A percentile compares a stretch with the other conserved stretches of the same genome.
These are phyloP conservation scores for Myotis findleyi DNA, from an alignment of 2,797 vertebrate species.

Conservation along the genomic window DNA sequence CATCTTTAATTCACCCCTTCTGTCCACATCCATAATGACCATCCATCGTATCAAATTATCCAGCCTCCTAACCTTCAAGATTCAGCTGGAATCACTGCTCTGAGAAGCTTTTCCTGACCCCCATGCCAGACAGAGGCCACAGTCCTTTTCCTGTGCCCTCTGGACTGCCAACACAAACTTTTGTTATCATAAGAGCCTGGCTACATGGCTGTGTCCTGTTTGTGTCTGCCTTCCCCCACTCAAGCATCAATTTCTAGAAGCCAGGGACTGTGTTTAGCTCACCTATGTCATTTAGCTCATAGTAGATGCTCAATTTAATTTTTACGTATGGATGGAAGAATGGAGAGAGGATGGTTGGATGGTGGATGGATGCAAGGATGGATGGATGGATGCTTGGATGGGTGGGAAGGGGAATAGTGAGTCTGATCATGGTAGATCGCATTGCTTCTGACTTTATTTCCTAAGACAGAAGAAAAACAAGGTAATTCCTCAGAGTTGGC, in stretches of 20 bases:
- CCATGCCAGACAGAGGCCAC: neutral
- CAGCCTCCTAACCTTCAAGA: neutral
- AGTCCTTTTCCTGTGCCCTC: neutral
- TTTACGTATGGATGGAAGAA: neutral
- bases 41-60: neutral
- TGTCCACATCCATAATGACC: constrained; percentile 36
- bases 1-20: neutral
- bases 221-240: neutral
- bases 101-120: neutral
- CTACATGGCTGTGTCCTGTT: neutral
- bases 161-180: neutral
- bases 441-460: constrained; percentile 35
- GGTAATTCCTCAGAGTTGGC: constrained; percentile 56
- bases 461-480: constrained; percentile 58
- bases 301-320: neutral
- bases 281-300: neutral
- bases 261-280: constrained; percentile 32
- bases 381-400: accelerated
- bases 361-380: too few species aligned
- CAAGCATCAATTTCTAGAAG: constrained; percentile 14
- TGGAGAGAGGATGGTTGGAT: neutral
- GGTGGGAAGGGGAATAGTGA: too few species aligned
- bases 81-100: neutral
- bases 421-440: neutral
- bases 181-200: neutral